Conservation (phyloP, 2,113 vertebrate genomes). For the Emydocephalus ijimae region DNA sequence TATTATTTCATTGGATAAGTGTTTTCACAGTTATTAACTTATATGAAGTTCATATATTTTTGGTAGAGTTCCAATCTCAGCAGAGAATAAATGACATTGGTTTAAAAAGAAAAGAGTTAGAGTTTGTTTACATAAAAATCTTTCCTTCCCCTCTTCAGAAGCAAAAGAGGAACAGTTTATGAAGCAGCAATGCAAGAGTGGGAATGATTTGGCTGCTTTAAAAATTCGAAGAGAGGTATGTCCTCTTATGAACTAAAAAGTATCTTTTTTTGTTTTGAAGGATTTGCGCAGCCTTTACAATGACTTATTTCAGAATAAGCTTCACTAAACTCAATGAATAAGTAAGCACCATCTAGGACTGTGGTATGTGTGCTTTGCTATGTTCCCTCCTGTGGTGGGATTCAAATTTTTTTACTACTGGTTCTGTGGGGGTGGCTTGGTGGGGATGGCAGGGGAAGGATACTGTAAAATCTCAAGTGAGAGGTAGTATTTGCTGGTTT, state of each 20-base stretch:
- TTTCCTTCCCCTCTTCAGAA: not conserved
- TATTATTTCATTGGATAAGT: slow-evolving; percentile 63
- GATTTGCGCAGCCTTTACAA: not conserved
- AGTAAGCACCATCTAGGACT: not conserved
- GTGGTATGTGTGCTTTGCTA: not conserved
- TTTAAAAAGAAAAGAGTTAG: not conserved
- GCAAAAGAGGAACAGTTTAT: not conserved
- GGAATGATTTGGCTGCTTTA: not conserved
- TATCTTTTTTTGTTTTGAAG: not conserved
- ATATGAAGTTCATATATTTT: not conserved
- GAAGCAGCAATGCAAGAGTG: not conserved
- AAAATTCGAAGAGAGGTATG: not conserved
- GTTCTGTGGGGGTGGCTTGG: too few relatives aligned
- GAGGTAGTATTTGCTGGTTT: too few relatives aligned
- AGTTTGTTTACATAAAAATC: not conserved
- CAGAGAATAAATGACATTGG: not conserved
- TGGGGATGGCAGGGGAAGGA: too few relatives aligned
- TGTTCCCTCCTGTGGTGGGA: not conserved
- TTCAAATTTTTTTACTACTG: too few relatives aligned
- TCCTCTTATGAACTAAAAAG: not conserved
- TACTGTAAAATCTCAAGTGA: too few relatives aligned
- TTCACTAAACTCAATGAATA: not conserved
- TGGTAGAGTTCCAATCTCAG: not conserved
- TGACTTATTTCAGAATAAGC: not conserved
- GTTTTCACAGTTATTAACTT: slow-evolving; percentile 57